phyloP scores from a whole-genome alignment of 1,140 invertebrate species.

The Nylanderia fulva region DNA sequence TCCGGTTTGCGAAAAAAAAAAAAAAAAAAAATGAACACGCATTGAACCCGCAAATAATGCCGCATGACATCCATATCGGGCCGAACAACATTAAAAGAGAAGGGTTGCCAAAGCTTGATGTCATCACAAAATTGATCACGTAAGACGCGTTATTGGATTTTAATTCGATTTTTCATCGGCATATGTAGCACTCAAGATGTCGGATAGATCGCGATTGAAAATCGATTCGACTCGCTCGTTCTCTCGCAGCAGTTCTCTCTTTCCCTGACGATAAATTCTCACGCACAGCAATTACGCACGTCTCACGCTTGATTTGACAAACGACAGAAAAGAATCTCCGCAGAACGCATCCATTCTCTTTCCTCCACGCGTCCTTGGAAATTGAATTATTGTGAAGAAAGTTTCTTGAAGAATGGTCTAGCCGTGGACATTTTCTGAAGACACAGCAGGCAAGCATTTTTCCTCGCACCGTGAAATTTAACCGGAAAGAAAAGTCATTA shows the following conservation, averaged over 20 bases:
- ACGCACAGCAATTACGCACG: conserved; percentile 75
- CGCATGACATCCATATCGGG: too few species aligned
- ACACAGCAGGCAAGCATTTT: conserved; percentile 7
- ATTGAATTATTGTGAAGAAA: conserved; percentile 78
- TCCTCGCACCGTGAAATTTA: conserved; percentile 50
- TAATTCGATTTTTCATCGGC: neutral
- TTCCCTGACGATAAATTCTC: conserved; percentile 27
- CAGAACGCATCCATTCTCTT: conserved; percentile 61
- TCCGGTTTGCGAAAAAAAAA: too few species aligned
- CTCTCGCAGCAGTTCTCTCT: conserved; percentile 33
- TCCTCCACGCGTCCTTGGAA: neutral
- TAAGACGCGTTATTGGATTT: neutral
- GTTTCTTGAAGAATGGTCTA: conserved; percentile 65
- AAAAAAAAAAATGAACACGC: conserved; percentile 47
- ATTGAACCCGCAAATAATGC: conserved; percentile 50
- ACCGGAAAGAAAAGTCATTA: conserved; percentile 62
- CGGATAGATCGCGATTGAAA: neutral
- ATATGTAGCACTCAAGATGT: neutral
- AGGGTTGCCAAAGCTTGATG: too few species aligned
- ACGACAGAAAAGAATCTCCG: conserved; percentile 70
- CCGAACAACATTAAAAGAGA: too few species aligned
- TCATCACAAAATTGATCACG: neutral
- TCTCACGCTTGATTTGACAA: conserved; percentile 80
- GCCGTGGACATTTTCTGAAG: conserved; percentile 13
- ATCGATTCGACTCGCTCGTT: neutral